Evolutionary conservation across 2,888 invertebrate species (phyloP).

Genomic region (Coelogynopora nodosa): DNA sequence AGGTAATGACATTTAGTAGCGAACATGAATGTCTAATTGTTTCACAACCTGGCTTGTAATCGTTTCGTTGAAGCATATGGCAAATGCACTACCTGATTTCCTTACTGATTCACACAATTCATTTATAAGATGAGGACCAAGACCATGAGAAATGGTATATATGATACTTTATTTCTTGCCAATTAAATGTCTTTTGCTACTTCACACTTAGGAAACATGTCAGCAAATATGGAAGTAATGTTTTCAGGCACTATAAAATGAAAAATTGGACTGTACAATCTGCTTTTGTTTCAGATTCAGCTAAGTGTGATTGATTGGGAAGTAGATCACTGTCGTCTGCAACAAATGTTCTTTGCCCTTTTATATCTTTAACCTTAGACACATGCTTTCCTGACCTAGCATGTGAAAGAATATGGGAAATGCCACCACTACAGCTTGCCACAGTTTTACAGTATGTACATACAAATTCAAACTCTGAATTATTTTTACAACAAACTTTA

Average conservation of each 20-base stretch:
- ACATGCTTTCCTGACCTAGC: conserved; percentile 26
- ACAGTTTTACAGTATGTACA: not conserved
- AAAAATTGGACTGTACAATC: not conserved
- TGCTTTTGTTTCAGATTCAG: not conserved
- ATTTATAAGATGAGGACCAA: conserved; percentile 11
- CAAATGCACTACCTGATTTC: not conserved
- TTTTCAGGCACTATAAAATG: not conserved
- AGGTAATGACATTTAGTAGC: not conserved
- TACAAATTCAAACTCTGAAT: not conserved
- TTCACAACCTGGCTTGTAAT: not conserved
- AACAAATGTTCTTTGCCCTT: not conserved
- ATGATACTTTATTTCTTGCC: conserved; percentile 1
- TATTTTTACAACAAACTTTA: not conserved
- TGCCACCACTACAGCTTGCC: not conserved
- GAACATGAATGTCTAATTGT: not conserved
- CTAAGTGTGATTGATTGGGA: not conserved
- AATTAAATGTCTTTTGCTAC: not conserved
- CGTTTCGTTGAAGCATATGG: conserved; percentile 1
- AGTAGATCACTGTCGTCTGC: not conserved
- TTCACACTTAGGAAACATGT: conserved; percentile 5
- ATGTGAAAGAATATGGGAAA: not conserved
- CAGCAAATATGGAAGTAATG: not conserved
- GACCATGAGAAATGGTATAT: conserved; percentile 21
- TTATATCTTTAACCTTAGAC: not conserved
- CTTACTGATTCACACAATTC: conserved; percentile 13